Conservation (phyloP, 2,888 invertebrate genomes). For the Mesorhabditis spiculigera region DNA sequence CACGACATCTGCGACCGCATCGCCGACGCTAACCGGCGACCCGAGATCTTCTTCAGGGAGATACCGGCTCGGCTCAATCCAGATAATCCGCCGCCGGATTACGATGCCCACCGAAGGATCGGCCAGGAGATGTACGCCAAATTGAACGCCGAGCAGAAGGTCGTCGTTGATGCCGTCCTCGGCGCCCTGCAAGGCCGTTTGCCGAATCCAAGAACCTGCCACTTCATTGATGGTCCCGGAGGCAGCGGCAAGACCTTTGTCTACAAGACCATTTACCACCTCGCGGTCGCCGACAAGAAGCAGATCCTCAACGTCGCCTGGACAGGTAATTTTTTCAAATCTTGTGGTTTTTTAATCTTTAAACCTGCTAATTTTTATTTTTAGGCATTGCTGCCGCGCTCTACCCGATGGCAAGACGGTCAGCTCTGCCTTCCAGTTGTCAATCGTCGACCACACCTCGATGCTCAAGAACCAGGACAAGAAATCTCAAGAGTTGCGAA, state of each 20-base stretch:
- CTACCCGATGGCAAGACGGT: conserved; percentile 59
- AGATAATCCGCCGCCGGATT: neutral
- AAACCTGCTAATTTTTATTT: conserved; percentile 35
- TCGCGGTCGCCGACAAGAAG: conserved; percentile 39
- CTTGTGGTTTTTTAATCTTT: too few relatives aligned
- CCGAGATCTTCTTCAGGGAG: neutral
- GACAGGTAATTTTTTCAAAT: conserved; percentile 10
- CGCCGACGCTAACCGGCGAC: neutral
- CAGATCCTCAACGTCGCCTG: conserved; percentile 50
- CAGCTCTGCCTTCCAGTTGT: conserved; percentile 55
- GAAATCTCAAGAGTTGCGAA: too few relatives aligned
- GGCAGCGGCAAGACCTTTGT: conserved; percentile 61
- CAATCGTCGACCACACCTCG: conserved; percentile 6
- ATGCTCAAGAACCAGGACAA: too few relatives aligned
- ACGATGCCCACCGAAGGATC: neutral
- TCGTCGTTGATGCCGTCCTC: conserved; percentile 9
- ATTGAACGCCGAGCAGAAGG: conserved; percentile 18
- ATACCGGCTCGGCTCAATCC: neutral
- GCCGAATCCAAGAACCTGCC: conserved; percentile 56
- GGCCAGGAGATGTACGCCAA: conserved; percentile 12
- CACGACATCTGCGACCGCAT: conserved; percentile 7
- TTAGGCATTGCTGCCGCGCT: conserved; percentile 62
- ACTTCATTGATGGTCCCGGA: conserved; percentile 48
- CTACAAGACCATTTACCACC: conserved; percentile 57
- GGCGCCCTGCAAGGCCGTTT: conserved; percentile 11